phyloP scores from a whole-genome alignment of 2,797 vertebrate species.

The Galagoides demidoff region DNA sequence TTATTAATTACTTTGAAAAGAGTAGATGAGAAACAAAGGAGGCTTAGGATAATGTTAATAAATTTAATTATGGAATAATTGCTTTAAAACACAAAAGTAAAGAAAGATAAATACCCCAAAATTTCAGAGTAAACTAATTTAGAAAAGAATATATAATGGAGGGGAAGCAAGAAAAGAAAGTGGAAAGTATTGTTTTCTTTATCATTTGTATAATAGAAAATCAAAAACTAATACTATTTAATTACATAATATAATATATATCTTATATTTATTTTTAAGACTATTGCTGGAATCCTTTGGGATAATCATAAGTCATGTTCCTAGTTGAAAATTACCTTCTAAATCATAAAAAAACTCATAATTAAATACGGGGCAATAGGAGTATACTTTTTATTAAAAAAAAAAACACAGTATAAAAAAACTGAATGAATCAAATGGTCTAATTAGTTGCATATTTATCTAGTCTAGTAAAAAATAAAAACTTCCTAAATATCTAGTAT shows the following conservation, averaged over 20 bases:
- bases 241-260: not conserved
- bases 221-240: not conserved
- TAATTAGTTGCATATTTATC: not conserved
- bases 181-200: not conserved
- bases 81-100: slow-evolving; percentile 20
- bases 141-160: not conserved
- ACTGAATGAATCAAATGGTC: not conserved
- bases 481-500: not conserved
- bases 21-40: not conserved
- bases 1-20: slow-evolving; percentile 38
- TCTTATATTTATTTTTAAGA: not conserved
- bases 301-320: not conserved
- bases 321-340: slow-evolving; percentile 52
- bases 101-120: not conserved
- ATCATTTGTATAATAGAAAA: not conserved
- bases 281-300: slow-evolving; percentile 17
- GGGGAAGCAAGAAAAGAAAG: not conserved
- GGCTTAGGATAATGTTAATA: not conserved
- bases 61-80: not conserved
- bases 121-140: slow-evolving; percentile 31
- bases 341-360: slow-evolving; percentile 51
- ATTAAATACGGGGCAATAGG: not conserved
- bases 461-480: slow-evolving; percentile 17
- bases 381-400: not conserved
- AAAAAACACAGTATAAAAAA: not conserved